These are phyloP conservation scores for Laupala kohalensis DNA, from an alignment of 1,140 invertebrate species.

Conservation along the genomic window DNA sequence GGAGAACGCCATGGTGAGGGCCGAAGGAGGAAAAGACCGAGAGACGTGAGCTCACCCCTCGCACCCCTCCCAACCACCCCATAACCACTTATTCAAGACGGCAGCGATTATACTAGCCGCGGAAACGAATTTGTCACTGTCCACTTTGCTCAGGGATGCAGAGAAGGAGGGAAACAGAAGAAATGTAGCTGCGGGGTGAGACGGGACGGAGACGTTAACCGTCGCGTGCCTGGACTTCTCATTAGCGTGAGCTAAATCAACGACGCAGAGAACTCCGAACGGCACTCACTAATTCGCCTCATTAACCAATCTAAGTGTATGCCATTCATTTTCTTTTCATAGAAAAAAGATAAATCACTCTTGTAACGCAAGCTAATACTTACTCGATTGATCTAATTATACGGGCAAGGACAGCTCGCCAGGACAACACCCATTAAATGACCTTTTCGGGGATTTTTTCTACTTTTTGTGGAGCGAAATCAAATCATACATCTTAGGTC, in stretches of 20 bases:
- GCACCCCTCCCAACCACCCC: too few species aligned
- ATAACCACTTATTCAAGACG: not conserved
- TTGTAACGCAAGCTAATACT: not conserved
- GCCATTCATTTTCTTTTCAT: not conserved
- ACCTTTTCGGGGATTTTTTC: not conserved
- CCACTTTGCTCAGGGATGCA: conserved; percentile 4
- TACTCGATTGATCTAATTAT: not conserved
- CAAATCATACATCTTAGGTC: too few species aligned
- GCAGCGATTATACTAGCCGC: conserved; percentile 4
- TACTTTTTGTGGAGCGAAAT: not conserved
- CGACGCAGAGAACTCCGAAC: not conserved
- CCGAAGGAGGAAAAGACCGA: not conserved
- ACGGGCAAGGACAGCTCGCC: not conserved
- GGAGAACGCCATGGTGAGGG: too few species aligned
- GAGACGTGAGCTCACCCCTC: not conserved
- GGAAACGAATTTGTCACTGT: conserved; percentile 14
- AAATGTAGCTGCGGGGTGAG: too few species aligned
- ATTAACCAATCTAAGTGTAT: not conserved
- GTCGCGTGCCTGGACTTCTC: not conserved
- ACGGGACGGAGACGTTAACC: not conserved
- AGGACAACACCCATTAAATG: not conserved
- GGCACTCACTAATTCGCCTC: not conserved
- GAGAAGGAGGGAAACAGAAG: not conserved
- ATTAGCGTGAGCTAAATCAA: not conserved
- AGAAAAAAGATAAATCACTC: not conserved